Conservation (phyloP, 2,113 vertebrate genomes). For the Mesoclemmys tuberculata region DNA sequence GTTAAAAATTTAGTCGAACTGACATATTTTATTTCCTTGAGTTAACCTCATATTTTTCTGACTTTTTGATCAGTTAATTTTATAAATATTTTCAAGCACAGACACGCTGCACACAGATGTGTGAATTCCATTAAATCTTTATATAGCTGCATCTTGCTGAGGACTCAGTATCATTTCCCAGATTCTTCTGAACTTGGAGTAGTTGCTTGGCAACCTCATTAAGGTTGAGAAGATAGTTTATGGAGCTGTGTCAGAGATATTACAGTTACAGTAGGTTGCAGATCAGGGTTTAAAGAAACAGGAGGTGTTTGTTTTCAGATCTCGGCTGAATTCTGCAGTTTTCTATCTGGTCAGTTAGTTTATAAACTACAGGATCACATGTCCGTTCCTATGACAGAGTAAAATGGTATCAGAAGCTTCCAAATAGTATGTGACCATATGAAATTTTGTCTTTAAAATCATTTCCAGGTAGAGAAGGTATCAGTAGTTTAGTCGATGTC, state of each 20-base stretch:
- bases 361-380: background rate
- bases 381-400: background rate
- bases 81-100: background rate
- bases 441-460: background rate
- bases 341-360: background rate
- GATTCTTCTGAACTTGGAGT: conserved; percentile 59
- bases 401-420: background rate
- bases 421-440: background rate
- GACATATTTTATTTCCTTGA: conserved; percentile 19
- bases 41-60: background rate
- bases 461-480: background rate
- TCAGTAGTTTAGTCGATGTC: background rate
- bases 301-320: conserved; percentile 22
- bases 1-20: conserved; percentile 18
- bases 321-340: conserved; percentile 6
- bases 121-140: conserved; percentile 14
- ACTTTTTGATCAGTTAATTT: background rate
- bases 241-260: conserved; percentile 43
- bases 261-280: conserved; percentile 33
- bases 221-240: conserved; percentile 42
- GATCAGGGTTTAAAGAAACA: background rate
- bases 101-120: conserved; percentile 40
- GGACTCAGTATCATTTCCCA: conserved; percentile 19
- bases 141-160: conserved; percentile 21
- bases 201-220: conserved; percentile 59